These are phyloP conservation scores for Diadegma fenestrale DNA, from an alignment of 2,888 invertebrate genomes.

Conservation along the genomic window DNA sequence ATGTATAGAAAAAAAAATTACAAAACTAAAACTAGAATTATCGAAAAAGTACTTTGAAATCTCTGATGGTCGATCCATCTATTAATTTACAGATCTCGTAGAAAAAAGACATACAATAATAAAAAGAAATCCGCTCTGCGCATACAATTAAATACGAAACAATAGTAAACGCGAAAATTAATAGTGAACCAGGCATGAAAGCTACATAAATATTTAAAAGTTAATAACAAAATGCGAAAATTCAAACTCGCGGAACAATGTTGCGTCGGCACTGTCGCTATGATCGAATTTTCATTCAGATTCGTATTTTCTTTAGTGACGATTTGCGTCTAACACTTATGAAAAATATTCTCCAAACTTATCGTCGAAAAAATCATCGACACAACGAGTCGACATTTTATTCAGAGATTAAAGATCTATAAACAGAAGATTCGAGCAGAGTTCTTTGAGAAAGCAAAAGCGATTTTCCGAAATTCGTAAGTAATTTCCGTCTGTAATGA, in stretches of 20 bases:
- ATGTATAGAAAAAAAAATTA: not conserved
- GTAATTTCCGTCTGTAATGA: conserved; percentile 15
- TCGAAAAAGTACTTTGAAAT: conserved; percentile 1
- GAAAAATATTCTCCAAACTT: not conserved
- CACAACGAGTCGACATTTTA: conserved; percentile 25
- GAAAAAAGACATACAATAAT: not conserved
- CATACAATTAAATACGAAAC: not conserved
- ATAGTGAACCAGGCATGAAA: conserved; percentile 2
- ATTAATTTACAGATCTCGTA: not conserved
- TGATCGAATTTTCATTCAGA: conserved; percentile 13
- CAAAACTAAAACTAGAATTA: not conserved
- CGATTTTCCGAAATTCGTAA: conserved; percentile 24
- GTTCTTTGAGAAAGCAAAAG: not conserved
- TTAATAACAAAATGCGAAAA: not conserved
- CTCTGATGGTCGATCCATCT: not conserved
- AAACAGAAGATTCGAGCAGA: conserved; percentile 23
- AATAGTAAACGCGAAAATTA: conserved; percentile 6
- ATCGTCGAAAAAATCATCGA: not conserved
- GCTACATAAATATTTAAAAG: not conserved
- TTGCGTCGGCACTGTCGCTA: conserved; percentile 6
- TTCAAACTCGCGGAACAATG: not conserved
- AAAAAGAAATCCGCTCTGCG: conserved; percentile 11
- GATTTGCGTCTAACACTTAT: conserved; percentile 5
- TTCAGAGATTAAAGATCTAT: conserved; percentile 34
- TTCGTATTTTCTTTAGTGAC: conserved; percentile 16